These are phyloP conservation scores for Capreolus pygargus DNA, from an alignment of 2,113 vertebrate genomes.

Conservation along the genomic window DNA sequence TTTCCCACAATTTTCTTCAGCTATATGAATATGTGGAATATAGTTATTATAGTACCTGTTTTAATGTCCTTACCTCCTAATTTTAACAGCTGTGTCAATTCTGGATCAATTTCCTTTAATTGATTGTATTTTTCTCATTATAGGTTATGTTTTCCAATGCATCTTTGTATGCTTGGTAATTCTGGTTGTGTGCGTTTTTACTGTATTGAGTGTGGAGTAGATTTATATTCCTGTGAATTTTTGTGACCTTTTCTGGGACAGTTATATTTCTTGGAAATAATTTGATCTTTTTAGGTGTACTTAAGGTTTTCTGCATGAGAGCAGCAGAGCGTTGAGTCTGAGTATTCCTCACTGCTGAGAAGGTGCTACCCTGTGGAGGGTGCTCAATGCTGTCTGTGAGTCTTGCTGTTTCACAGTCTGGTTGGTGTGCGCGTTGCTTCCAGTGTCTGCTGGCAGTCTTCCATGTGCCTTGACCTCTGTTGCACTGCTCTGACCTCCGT, in stretches of 20 bases:
- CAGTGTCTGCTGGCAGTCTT: neutral
- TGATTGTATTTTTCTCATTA: neutral
- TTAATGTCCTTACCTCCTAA: neutral
- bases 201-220: neutral
- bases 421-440: neutral
- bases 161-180: neutral
- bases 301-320: neutral
- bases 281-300: neutral
- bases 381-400: neutral
- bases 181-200: neutral
- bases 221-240: neutral
- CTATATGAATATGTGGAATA: neutral
- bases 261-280: neutral
- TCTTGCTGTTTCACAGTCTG: neutral
- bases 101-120: neutral
- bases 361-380: neutral
- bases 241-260: neutral
- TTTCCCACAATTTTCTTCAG: neutral
- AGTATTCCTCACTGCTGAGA: neutral
- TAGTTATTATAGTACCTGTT: neutral
- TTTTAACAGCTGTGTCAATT: neutral
- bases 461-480: neutral
- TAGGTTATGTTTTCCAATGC: neutral
- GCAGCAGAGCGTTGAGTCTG: neutral
- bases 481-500: no score